A percentile compares a stretch with the other conserved stretches of the same genome.
Conservation (phyloP, 2,113 vertebrate species). For the Mirza zaza region DNA sequence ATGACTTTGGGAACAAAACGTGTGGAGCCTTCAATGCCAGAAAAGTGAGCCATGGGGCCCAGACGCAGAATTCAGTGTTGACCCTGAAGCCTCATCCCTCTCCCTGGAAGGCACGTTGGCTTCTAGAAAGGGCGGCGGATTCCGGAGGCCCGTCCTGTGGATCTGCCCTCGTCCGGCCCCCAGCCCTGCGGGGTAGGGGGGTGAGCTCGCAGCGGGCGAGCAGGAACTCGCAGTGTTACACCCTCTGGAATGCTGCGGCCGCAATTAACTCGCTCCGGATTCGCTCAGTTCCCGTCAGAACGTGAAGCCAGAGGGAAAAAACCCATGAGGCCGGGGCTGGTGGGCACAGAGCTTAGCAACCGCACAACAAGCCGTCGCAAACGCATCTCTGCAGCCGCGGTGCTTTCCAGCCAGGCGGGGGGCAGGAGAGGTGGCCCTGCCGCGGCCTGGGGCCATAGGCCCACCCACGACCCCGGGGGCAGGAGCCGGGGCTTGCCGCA, state of each 20-base stretch:
- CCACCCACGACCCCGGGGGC: neutral
- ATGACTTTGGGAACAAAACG: neutral
- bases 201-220: conserved; percentile 39
- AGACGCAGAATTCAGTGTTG: neutral
- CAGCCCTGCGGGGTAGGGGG: neutral
- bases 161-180: neutral
- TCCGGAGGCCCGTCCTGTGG: neutral
- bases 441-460: neutral
- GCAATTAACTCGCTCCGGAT: conserved; percentile 72
- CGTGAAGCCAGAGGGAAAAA: conserved; percentile 74
- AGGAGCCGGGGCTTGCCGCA: neutral
- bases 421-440: conserved; percentile 20
- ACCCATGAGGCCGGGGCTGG: neutral
- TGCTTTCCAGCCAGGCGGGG: neutral
- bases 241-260: conserved; percentile 65
- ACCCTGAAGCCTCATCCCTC: neutral
- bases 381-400: conserved; percentile 64
- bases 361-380: conserved; percentile 70
- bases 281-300: conserved; percentile 78
- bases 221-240: neutral
- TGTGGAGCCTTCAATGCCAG: neutral
- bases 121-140: neutral
- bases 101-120: neutral
- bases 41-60: neutral
- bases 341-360: conserved; percentile 82